Base-by-base conservation (phyloP, 2,888 invertebrate genomes). In the Plagiodera versicolora region DNA sequence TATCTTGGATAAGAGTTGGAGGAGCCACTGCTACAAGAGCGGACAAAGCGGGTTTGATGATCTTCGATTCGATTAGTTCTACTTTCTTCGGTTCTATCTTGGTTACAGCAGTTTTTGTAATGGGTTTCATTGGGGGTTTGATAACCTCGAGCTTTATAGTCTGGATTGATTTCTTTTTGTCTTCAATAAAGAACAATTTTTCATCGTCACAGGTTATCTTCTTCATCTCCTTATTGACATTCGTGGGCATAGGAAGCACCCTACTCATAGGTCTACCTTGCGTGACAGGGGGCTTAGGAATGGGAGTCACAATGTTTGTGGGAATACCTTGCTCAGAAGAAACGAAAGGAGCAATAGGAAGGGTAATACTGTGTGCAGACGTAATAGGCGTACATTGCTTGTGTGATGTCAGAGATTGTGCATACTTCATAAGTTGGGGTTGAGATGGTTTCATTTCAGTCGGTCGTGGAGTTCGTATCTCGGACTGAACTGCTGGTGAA, bases 191-290 rank as follows among this genome's bases (percentile, higher is more conserved):
- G 47, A 68, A 83, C 81, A 72, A 83, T 81, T 83, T 76, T 66
- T 83, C 83, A 66, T 83, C 82, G 61, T 84, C 83, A 20, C 67
- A 55, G 14, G 66, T 66, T 24, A 68, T 60, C 63, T 83, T 81
- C 64, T 78, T 84, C 63, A 83, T 81, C 63, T 84, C 83, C 75
- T 72, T 72, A 39, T 65, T 61, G 35, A 85, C 84, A 56, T 86
- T 85, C 64, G 90, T 88, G 71, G 90, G 91, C 84, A 91, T 87
- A 9, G 91, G 91, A 53, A 91, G 74, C 1, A 91, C 91, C 64
- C 91, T 83, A 74, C 90, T 91, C 84, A 91, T 91, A 45, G 91
- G 91, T 60, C 91, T 82, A 78, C 81, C 81, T 55, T 77, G 77
- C 9, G 68, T 67, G 14, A 81, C 75, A 1, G 72, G 66, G 8